These are phyloP conservation scores for Botia almorhae DNA, from an alignment of 2,797 vertebrate genomes.

Conservation along the genomic window DNA sequence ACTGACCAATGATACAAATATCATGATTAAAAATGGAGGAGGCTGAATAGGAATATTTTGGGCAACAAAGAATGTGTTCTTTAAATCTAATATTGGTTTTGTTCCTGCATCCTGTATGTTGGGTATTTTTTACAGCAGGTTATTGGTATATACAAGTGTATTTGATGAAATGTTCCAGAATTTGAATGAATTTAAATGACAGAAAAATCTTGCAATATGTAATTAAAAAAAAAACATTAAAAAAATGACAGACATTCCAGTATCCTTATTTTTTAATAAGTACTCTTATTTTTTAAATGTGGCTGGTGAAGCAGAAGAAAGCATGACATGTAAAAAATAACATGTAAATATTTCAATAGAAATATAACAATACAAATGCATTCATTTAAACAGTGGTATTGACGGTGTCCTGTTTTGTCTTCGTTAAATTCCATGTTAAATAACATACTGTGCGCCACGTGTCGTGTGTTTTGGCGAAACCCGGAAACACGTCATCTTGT, in stretches of 20 bases:
- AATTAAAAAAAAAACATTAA: conserved; percentile 49
- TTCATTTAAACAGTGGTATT: no score
- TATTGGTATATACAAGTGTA: background rate
- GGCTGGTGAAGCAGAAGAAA: conserved; percentile 41
- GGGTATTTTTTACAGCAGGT: conserved; percentile 6
- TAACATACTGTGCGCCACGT: background rate
- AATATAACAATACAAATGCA: no score
- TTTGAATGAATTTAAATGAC: conserved; percentile 36
- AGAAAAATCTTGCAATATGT: conserved; percentile 59
- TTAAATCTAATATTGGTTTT: conserved; percentile 32
- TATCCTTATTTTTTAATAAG: conserved; percentile 10
- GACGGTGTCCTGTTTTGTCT: no score
- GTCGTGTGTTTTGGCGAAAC: conserved; percentile 6
- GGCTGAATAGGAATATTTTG: background rate
- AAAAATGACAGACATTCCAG: conserved; percentile 67
- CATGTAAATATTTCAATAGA: conserved; percentile 23
- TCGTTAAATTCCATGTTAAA: no score
- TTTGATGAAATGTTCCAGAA: conserved; percentile 7
- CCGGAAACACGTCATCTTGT: conserved; percentile 24
- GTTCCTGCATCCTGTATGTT: conserved; percentile 12
- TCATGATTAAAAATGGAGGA: conserved; percentile 1
- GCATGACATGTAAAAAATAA: conserved; percentile 53
- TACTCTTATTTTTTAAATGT: background rate
- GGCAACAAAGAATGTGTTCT: conserved; percentile 33
- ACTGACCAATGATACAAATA: conserved; percentile 53